phyloP scores from a whole-genome alignment of 2,113 vertebrate genomes.

The Benitochromis conjunctus region DNA sequence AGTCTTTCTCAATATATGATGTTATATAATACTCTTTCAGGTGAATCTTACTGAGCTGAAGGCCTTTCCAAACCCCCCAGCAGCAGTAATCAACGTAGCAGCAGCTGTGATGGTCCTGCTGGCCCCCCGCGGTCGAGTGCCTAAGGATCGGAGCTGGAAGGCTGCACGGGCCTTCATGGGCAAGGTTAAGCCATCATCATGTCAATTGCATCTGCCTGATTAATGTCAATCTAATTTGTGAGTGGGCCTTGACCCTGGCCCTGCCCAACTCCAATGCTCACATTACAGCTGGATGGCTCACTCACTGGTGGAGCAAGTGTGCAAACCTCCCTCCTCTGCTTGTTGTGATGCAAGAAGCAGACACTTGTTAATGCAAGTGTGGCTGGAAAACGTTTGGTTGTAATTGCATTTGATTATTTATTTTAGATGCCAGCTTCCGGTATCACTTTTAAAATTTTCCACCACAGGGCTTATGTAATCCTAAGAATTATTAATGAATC shows the following conservation, averaged over 20 bases:
- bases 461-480: background rate
- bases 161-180: conserved; percentile 79
- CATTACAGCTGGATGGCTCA: conserved; percentile 44
- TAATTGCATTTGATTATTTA: background rate
- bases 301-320: conserved; percentile 7
- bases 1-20: background rate
- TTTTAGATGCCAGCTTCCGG: background rate
- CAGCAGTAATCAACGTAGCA: conserved; percentile 77
- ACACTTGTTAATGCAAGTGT: background rate
- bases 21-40: conserved; percentile 48
- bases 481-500: background rate
- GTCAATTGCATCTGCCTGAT: conserved; percentile 61
- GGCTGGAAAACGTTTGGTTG: background rate
- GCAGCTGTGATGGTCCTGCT: conserved; percentile 83
- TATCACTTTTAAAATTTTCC: background rate
- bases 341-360: background rate
- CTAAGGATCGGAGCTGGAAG: conserved; percentile 81
- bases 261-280: conserved; percentile 28
- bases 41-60: conserved; percentile 84
- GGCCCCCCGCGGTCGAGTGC: conserved; percentile 69
- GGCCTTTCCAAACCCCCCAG: conserved; percentile 78
- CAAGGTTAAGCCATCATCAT: conserved; percentile 76
- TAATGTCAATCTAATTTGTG: conserved; percentile 67
- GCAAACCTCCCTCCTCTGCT: background rate
- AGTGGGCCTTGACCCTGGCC: conserved; percentile 61